phyloP scores from a whole-genome alignment of 2,113 vertebrate genomes.

The Oreochromis aureus region DNA sequence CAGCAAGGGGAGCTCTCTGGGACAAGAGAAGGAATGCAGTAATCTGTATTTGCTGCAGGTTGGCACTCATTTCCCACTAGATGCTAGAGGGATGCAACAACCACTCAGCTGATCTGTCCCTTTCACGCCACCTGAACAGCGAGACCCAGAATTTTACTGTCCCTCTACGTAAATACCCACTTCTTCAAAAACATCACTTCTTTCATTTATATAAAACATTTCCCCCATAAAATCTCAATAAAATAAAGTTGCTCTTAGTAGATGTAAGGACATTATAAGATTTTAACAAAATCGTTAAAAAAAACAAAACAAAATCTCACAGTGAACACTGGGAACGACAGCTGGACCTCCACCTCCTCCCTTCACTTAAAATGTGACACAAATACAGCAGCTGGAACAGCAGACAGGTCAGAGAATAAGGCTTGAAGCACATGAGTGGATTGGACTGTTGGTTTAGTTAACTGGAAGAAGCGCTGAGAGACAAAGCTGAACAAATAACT shows the following conservation, averaged over 20 bases:
- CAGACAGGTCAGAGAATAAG: background rate
- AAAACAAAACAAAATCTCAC: constrained; percentile 53
- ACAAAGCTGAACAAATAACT: background rate
- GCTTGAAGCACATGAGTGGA: background rate
- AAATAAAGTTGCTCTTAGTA: constrained; percentile 68
- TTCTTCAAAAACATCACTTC: constrained; percentile 48
- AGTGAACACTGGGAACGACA: constrained; percentile 66
- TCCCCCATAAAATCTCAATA: constrained; percentile 67
- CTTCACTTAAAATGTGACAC: constrained; percentile 12
- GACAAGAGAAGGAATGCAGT: constrained; percentile 11
- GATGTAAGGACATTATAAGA: constrained; percentile 55
- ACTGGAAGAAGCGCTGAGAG: background rate
- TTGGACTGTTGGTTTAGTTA: background rate
- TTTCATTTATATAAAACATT: constrained; percentile 61
- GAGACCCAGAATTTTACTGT: constrained; percentile 12
- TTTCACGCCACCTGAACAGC: background rate
- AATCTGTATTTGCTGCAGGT: background rate
- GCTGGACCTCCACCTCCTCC: background rate
- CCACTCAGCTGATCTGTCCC: constrained; percentile 4
- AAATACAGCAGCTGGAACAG: constrained; percentile 58
- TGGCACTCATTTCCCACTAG: constrained; percentile 18
- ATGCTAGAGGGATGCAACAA: constrained; percentile 27
- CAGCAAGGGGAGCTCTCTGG: background rate
- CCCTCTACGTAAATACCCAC: constrained; percentile 18
- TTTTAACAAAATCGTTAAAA: constrained; percentile 42